phyloP scores from a whole-genome alignment of 2,797 vertebrate species.

The Hemibagrus guttatus region DNA sequence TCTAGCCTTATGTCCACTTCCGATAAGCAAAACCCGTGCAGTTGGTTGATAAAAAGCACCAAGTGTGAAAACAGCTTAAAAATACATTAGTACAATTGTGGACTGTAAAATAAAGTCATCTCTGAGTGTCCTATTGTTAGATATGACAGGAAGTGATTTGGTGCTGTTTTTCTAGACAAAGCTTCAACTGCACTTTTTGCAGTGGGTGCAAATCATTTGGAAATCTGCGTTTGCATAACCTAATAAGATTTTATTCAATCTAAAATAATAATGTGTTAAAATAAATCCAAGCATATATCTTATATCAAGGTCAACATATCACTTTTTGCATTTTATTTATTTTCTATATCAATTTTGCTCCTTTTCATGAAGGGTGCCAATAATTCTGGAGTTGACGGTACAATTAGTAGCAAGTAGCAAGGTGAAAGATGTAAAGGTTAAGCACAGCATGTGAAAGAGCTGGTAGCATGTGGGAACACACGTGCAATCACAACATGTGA shows the following conservation, averaged over 20 bases:
- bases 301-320: background rate
- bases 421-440: background rate
- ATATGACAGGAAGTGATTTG: background rate
- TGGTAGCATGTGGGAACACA: constrained; percentile 17
- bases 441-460: constrained; percentile 7
- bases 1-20: background rate
- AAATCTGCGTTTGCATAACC: background rate
- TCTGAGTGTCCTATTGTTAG: background rate
- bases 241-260: background rate
- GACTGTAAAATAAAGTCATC: background rate
- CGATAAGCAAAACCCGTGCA: background rate
- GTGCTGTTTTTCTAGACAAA: background rate
- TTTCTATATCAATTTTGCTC: background rate
- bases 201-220: background rate
- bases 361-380: constrained; percentile 9
- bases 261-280: background rate
- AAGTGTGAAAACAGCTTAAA: background rate
- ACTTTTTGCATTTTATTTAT: background rate
- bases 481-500: constrained; percentile 23
- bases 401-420: constrained; percentile 12
- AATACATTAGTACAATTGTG: background rate
- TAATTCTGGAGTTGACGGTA: background rate
- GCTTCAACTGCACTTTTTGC: background rate
- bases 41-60: background rate
- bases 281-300: background rate